phyloP scores from a whole-genome alignment of 2,113 vertebrate species.

The Alligator sinensis region DNA sequence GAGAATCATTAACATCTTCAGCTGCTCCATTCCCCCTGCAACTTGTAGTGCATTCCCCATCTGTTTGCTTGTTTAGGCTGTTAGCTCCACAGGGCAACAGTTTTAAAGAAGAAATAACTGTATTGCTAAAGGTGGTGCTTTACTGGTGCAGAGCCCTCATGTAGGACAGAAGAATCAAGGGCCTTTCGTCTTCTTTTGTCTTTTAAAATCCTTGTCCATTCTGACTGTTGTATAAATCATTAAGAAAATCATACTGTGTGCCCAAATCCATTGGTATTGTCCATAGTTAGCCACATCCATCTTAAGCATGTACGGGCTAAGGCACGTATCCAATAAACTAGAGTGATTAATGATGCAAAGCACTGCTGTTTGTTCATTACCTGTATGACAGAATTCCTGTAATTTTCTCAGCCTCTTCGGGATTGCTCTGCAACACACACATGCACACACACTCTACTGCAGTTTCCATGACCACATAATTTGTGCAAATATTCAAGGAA shows the following conservation, averaged over 20 bases:
- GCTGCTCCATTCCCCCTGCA: not conserved
- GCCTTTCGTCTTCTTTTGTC: not conserved
- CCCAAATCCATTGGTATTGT: not conserved
- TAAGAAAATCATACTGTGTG: not conserved
- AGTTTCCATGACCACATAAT: not conserved
- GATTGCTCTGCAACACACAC: not conserved
- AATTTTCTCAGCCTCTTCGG: not conserved
- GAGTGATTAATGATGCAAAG: not conserved
- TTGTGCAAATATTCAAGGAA: not conserved
- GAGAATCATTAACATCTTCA: not conserved
- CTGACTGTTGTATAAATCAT: not conserved
- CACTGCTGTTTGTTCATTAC: not conserved
- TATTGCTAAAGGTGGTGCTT: not conserved
- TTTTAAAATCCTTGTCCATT: not conserved
- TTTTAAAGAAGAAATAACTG: not conserved
- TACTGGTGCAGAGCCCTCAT: not conserved
- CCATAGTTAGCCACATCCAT: not conserved
- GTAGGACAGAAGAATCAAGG: not conserved
- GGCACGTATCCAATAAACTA: not conserved
- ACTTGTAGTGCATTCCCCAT: not conserved
- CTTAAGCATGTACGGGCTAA: not conserved
- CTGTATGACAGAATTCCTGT: not conserved
- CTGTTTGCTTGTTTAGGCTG: not conserved
- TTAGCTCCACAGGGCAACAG: not conserved
- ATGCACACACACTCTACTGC: not conserved